A percentile compares a stretch with the other conserved stretches of the same genome.
phyloP scores from a whole-genome alignment of 2,888 invertebrate genomes.

The Sminthurides aquaticus region DNA sequence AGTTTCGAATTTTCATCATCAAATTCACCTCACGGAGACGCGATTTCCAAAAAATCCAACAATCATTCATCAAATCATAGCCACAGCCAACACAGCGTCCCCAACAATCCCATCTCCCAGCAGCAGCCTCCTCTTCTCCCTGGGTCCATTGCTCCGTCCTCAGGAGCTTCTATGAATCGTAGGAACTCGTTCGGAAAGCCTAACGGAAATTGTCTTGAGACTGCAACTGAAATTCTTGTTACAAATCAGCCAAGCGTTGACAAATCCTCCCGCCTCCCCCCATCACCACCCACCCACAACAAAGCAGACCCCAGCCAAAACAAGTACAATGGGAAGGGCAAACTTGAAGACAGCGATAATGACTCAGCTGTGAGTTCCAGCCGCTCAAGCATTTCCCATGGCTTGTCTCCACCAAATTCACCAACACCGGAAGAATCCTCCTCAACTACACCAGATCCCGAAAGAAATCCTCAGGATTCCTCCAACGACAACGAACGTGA shows the following conservation, averaged over 20 bases:
- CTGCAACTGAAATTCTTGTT: neutral
- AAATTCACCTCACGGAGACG: too few relatives aligned
- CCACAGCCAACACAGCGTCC: neutral
- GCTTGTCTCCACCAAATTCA: slow-evolving; percentile 65
- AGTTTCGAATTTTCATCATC: slow-evolving; percentile 50
- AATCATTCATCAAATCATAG: neutral
- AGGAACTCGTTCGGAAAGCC: neutral
- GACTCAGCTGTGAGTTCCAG: slow-evolving; percentile 82
- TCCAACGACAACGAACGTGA: slow-evolving; percentile 14
- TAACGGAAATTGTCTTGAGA: neutral
- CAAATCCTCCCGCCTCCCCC: too few relatives aligned
- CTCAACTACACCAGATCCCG: slow-evolving; percentile 40
- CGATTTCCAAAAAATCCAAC: neutral
- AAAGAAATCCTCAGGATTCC: slow-evolving; percentile 17
- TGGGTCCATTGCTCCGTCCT: neutral
- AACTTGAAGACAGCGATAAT: slow-evolving; percentile 65
- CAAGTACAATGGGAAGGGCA: slow-evolving; percentile 26
- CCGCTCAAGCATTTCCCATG: slow-evolving; percentile 68
- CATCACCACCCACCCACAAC: too few relatives aligned
- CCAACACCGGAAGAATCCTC: slow-evolving; percentile 56
- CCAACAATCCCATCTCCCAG: too few relatives aligned
- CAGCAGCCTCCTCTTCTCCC: neutral
- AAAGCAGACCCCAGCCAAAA: slow-evolving; percentile 10
- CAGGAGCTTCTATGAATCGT: neutral
- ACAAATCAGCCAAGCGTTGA: too few relatives aligned